Conservation (phyloP, 2,797 vertebrate genomes). For the Chelonia mydas region DNA sequence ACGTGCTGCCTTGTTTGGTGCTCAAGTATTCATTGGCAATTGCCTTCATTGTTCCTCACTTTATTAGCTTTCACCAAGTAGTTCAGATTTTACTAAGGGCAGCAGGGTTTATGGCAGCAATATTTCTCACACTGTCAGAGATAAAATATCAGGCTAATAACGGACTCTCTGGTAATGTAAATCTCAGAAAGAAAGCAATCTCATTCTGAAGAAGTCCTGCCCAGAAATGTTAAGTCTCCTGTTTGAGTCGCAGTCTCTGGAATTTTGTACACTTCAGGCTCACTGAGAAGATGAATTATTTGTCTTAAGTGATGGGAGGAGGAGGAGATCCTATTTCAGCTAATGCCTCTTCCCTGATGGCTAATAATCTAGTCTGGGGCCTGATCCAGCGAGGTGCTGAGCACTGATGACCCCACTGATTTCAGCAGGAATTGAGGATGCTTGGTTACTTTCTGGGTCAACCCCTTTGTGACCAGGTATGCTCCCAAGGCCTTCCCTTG, state of each 20-base stretch:
- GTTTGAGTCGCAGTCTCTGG: conserved; percentile 46
- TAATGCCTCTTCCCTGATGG: conserved; percentile 43
- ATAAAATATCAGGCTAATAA: conserved; percentile 81
- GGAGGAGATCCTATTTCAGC: conserved; percentile 45
- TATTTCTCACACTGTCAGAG: conserved; percentile 79
- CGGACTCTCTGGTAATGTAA: conserved; percentile 74
- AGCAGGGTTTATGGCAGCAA: conserved; percentile 75
- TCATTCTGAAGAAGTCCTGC: conserved; percentile 61
- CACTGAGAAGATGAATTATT: conserved; percentile 69
- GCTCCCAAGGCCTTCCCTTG: neutral
- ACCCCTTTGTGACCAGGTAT: neutral
- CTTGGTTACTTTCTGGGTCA: neutral
- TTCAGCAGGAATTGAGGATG: neutral
- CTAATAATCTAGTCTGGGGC: neutral
- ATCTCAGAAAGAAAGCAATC: conserved; percentile 59
- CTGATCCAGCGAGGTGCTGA: conserved; percentile 15
- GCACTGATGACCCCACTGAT: neutral
- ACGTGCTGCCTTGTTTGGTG: conserved; percentile 51
- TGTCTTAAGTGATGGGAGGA: conserved; percentile 66
- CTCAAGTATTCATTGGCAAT: conserved; percentile 73
- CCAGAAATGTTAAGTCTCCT: conserved; percentile 49
- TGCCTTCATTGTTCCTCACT: conserved; percentile 70
- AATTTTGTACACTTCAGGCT: conserved; percentile 55
- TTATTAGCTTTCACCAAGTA: conserved; percentile 81
- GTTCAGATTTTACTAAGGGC: conserved; percentile 79